Base-by-base conservation (phyloP, 2,888 invertebrate species). In the Drosophila borborema region DNA sequence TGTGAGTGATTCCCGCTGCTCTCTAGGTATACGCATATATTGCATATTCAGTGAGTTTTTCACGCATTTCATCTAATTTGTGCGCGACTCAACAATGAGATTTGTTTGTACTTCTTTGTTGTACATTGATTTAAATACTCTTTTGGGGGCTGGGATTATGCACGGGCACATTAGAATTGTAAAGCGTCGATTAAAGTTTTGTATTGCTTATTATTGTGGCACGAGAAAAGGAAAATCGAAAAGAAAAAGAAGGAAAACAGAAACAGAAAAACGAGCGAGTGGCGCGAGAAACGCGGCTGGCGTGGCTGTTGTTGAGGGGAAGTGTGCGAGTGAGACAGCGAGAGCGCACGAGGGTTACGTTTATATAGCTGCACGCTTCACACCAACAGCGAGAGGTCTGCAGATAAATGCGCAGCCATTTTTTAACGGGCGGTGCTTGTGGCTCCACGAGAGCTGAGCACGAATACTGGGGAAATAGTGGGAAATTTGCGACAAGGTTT, bases 371-470 rank as follows among this genome's bases (percentile, higher is more conserved):
- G 56, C 41, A 40, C 75, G 76, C 66, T 56, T 90, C 59, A 31
- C 70, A 60, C 90, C 12, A 36, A 38, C 7, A n/a, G 20, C 16
- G 3, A 3, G 31, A 34, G 54, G 46, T 58, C 74, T 40, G 53
- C 55, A 86, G 90, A 88, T 90, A 90, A 88, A 83, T 80, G 56
- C 67, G 89, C 90, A 87, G 90, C 89, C 87, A 89, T 90, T 85
- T 88, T 89, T 81, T 73, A 76, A 74, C 78, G 72, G 90, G 89
- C 90, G 90, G 87, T 65, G 84, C 87, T 80, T 73, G 66, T 23
- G 18, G 40, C 43, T 40, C 41, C 49, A 51, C 40, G 55, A 23
- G 34, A 20, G 40, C 28, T n/a, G 49, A 31, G 10, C 23, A 40
- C 43, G 1, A 10, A 14, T 16, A 36, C 31, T 62, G 88, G 81